Conservation (phyloP, 2,888 invertebrate species). For the Automeris io region DNA sequence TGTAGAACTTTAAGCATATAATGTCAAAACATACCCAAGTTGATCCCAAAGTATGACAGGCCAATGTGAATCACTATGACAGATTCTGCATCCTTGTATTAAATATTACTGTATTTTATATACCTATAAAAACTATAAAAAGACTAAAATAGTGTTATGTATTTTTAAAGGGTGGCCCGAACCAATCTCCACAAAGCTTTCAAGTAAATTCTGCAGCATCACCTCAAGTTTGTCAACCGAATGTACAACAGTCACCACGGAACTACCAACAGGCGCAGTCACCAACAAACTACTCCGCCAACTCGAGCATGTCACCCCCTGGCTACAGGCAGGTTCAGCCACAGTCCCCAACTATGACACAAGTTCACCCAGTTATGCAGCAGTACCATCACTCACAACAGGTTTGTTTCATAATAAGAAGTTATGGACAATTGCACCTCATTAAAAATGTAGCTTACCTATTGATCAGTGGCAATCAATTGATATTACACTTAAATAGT, state of each 20-base stretch:
- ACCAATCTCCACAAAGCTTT: conserved; percentile 71
- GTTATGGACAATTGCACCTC: too few relatives aligned
- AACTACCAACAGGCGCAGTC: conserved; percentile 76
- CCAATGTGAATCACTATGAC: too few relatives aligned
- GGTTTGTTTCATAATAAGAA: conserved; percentile 31
- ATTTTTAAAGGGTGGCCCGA: conserved; percentile 46
- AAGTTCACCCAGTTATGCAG: conserved; percentile 67
- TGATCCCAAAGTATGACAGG: too few relatives aligned
- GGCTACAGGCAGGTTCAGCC: conserved; percentile 68
- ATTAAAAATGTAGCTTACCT: too few relatives aligned
- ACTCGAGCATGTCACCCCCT: conserved; percentile 75
- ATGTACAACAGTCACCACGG: conserved; percentile 58
- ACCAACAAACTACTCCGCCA: conserved; percentile 61
- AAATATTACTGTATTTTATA: not conserved
- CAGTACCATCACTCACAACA: conserved; percentile 69
- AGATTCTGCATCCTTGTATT: too few relatives aligned
- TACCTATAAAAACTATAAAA: not conserved
- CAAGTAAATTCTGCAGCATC: conserved; percentile 75
- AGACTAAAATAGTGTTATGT: not conserved
- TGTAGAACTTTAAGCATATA: too few relatives aligned
- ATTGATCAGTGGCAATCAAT: too few relatives aligned
- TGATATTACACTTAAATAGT: too few relatives aligned
- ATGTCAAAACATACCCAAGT: too few relatives aligned
- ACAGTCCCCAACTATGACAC: conserved; percentile 68
- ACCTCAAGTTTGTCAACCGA: conserved; percentile 65